Evolutionary conservation across 1,140 invertebrate species (phyloP).

Genomic region (Caenorhabditis inopinata): DNA sequence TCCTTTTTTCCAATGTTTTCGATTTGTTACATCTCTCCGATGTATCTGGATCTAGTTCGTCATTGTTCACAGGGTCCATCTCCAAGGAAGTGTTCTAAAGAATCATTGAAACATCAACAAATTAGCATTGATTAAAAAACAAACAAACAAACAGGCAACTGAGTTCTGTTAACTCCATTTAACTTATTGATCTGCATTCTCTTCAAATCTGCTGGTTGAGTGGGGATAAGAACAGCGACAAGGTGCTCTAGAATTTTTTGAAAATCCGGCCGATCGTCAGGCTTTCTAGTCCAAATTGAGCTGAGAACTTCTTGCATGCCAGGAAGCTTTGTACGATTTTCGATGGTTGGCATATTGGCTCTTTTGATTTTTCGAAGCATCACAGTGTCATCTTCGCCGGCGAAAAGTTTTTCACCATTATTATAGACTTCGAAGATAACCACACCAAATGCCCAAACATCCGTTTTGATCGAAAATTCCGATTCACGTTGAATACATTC

Average conservation of each 20-base stretch:
- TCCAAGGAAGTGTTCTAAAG: not conserved
- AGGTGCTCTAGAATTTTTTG: not conserved
- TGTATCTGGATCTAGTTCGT: not conserved
- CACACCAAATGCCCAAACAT: constrained; percentile 66
- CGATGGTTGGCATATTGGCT: constrained; percentile 13
- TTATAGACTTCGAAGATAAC: constrained; percentile 65
- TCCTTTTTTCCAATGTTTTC: not conserved
- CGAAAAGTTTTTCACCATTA: constrained; percentile 66
- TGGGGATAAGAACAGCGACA: not conserved
- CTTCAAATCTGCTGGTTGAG: not conserved
- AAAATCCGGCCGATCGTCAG: not conserved
- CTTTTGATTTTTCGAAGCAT: not conserved
- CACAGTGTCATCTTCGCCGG: not conserved
- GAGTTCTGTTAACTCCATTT: not conserved
- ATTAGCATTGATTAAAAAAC: not conserved
- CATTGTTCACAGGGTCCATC: not conserved
- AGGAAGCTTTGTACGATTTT: not conserved
- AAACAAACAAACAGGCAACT: not conserved
- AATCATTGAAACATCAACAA: no score
- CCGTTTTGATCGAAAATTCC: constrained; percentile 54
- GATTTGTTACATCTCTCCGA: not conserved
- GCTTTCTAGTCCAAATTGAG: constrained; percentile 17
- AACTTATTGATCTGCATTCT: not conserved
- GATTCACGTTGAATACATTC: constrained; percentile 57
- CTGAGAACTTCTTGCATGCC: constrained; percentile 4